Base-by-base conservation (phyloP, 2,888 invertebrate species). In the Eupithecia pulchellata region DNA sequence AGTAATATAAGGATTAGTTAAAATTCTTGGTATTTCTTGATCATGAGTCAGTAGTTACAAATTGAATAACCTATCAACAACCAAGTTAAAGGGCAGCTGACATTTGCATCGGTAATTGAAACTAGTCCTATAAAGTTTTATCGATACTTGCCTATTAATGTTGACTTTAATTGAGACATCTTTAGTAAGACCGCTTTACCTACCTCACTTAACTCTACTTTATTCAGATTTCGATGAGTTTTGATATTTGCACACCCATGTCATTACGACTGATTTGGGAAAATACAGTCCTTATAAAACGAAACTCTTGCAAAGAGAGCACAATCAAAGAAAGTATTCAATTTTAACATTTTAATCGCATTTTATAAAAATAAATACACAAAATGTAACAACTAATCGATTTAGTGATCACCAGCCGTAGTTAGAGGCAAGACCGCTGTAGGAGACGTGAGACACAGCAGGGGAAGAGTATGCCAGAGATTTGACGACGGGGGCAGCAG, bases 401-500 rank as follows among this genome's bases (percentile, higher is more conserved):
- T 80, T 80, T 81, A 66, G 76, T 84, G 89, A 90, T 95, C 95
- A 96, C 95, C 95, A 96, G 79, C 94, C 95, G 89, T 96, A 96
- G 86, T 88, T 84, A 78, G 95, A 95, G 77, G 95, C 95, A 70
- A 95, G 93, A 73, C 96, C 96, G 78, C 92, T 95, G 93, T 96
- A 96, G 79, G 95, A 90, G 74, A 95, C 95, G 86, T 96, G 96
- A 72, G 96, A 95, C 55, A 96, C 96, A 71, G 95, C 86, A 29
- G 89, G 89, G 47, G 95, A 95, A 55, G 96, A 94, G 89, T 95
- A 95, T 34, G 93, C 85, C 64, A 95, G 80, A 65, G 92, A 85
- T 73, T 90, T 90, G 70, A 86, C 78, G 27, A 85, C 93, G 76
- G 84, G 94, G 81, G 82, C 89, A 80, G 77, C 78, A 47, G 85